Base-by-base conservation (phyloP, 2,113 vertebrate genomes). In the Xenopus borealis region DNA sequence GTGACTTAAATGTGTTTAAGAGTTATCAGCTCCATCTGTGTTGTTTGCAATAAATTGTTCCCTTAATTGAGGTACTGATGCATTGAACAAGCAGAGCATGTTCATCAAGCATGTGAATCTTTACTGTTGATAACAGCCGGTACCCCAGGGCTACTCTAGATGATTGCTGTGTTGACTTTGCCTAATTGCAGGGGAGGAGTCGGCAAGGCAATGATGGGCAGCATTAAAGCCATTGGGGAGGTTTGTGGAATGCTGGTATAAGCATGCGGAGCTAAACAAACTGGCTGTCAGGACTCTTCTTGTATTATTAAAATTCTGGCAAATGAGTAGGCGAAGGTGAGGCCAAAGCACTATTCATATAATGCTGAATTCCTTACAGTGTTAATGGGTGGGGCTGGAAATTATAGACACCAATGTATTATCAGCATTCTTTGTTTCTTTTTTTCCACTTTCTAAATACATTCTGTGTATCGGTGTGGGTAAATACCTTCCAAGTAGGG, bases 121-220 rank as follows among this genome's bases (percentile, higher is more conserved):
- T 79, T 81, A 50, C 62, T 79, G 88, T 79, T 85, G 91, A 87
- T 89, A 84, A 90, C 89, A 87, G 89, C 91, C 93, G 92, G 85
- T 92, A 92, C 82, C 88, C 90, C 85, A 83, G 90, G 92, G 92
- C 90, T 79, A 88, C 80, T 79, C 86, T 86, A 87, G 86, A 84
- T 80, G 87, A 82, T 82, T 77, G 86, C 92, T 91, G 82, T 98
- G 94, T 97, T 96, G 95, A 97, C 94, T 96, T 93, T 95, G 88
- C 92, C 95, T 98, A 98, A 99, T 98, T 98, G 94, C 90, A 90
- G 95, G 94, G 97, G 97, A 95, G 95, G 95, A 94, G 92, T 91
- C 85, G 81, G 73, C 70, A 76, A 85, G 84, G 83, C 83, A 81
- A 81, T 80, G 86, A 80, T 84, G 71, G 87, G 84, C 87, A 79